phyloP scores from a whole-genome alignment of 2,888 invertebrate genomes.

The Platycnemis pennipes region DNA sequence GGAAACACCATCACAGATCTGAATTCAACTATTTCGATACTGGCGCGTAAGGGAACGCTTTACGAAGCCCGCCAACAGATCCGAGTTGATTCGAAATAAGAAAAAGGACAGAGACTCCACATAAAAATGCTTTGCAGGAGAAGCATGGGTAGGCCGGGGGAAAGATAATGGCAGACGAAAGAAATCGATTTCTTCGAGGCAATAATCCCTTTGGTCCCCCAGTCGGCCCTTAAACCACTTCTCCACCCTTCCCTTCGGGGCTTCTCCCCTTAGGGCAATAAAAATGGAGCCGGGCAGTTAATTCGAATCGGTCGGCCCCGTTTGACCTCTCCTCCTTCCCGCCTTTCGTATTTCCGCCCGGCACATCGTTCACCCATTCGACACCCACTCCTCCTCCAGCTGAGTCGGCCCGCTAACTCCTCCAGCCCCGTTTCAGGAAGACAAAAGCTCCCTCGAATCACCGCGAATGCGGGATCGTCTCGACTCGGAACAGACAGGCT shows the following conservation, averaged over 20 bases:
- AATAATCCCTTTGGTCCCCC: not conserved
- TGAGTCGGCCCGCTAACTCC: not conserved
- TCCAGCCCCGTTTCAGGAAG: not conserved
- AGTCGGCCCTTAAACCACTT: not conserved
- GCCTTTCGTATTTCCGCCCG: not conserved
- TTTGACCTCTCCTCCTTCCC: not conserved
- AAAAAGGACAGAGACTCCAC: not conserved
- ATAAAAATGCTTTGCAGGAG: not conserved
- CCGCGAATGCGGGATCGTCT: not conserved
- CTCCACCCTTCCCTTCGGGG: not conserved
- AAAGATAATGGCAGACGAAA: not conserved
- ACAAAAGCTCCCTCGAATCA: not conserved
- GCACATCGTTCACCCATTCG: not conserved
- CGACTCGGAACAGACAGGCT: not conserved
- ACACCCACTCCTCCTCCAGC: not conserved
- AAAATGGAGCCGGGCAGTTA: not conserved
- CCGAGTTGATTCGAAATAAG: not conserved
- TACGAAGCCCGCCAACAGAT: not conserved
- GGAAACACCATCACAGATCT: not conserved
- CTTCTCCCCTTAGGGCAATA: not conserved
- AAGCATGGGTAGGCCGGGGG: not conserved
- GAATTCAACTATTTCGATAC: not conserved
- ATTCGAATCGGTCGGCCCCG: not conserved
- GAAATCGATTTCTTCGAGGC: conserved; percentile 10
- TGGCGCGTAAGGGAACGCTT: no score